Evolutionary conservation across 2,797 vertebrate genomes (phyloP).

Genomic region (Craterocephalus amniculus): DNA sequence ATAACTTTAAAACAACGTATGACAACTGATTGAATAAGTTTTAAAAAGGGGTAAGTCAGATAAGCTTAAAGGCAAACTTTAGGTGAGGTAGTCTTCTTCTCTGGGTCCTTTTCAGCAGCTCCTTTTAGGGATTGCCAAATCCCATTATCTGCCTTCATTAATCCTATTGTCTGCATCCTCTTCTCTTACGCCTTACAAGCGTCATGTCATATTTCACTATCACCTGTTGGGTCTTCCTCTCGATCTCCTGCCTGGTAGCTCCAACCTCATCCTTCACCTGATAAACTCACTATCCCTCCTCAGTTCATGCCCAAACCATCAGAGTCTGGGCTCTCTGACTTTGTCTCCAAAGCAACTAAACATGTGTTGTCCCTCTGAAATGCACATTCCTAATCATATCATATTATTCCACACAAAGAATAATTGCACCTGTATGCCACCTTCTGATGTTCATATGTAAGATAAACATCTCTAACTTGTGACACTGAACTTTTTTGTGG

Average conservation of each 20-base stretch:
- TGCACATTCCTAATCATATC: background rate
- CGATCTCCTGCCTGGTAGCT: background rate
- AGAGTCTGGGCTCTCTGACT: background rate
- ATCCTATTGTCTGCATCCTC: background rate
- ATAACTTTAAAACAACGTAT: background rate
- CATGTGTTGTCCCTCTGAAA: background rate
- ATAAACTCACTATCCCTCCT: background rate
- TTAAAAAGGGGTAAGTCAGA: background rate
- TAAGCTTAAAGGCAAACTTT: background rate
- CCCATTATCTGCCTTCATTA: too few species aligned
- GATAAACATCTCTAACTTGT: background rate
- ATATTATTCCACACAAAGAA: too few species aligned
- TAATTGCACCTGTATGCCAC: background rate
- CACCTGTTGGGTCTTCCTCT: too few species aligned
- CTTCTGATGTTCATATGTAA: background rate
- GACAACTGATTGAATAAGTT: background rate
- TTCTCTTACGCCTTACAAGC: background rate
- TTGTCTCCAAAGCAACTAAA: background rate
- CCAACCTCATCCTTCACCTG: background rate
- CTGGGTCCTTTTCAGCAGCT: too few species aligned
- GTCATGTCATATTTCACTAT: background rate
- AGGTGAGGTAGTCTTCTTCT: background rate
- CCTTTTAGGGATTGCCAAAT: too few species aligned
- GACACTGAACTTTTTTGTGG: background rate
- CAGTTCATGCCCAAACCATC: background rate